Conservation (phyloP, 2,113 vertebrate genomes). For the Pelvicachromis taeniatus region DNA sequence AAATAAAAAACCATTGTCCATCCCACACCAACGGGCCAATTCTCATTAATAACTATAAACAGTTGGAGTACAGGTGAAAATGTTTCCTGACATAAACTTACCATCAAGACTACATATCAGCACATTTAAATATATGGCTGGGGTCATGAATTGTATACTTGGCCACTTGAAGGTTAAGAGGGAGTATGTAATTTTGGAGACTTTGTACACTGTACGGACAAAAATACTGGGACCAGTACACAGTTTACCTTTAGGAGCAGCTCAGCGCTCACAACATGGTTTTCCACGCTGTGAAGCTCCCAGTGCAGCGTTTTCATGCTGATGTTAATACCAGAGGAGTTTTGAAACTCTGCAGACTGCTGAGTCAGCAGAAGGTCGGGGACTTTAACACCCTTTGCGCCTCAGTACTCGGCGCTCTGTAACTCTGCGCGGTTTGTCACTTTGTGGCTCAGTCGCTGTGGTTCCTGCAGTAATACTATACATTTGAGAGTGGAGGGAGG, state of each 20-base stretch:
- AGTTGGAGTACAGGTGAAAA: not conserved
- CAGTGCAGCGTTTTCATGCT: not conserved
- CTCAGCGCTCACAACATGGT: not conserved
- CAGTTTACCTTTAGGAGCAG: not conserved
- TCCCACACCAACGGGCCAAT: not conserved
- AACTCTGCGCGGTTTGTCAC: not conserved
- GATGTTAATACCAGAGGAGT: not conserved
- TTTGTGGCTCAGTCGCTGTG: not conserved
- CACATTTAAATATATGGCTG: not conserved
- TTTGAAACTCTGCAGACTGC: not conserved
- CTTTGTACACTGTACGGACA: not conserved
- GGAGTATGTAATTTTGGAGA: not conserved
- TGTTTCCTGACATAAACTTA: not conserved
- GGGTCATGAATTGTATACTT: not conserved
- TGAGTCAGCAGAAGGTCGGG: not conserved
- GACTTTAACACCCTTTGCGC: not conserved
- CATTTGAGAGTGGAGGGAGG: not conserved
- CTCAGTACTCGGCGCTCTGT: not conserved
- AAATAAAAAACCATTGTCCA: not conserved
- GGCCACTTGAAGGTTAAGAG: not conserved
- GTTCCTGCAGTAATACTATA: not conserved
- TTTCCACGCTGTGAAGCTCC: not conserved
- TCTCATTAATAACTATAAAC: fast-evolving
- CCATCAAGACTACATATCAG: not conserved
- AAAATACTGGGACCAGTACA: not conserved